Conservation (phyloP, 2,888 invertebrate species). For the Myathropa florea region DNA sequence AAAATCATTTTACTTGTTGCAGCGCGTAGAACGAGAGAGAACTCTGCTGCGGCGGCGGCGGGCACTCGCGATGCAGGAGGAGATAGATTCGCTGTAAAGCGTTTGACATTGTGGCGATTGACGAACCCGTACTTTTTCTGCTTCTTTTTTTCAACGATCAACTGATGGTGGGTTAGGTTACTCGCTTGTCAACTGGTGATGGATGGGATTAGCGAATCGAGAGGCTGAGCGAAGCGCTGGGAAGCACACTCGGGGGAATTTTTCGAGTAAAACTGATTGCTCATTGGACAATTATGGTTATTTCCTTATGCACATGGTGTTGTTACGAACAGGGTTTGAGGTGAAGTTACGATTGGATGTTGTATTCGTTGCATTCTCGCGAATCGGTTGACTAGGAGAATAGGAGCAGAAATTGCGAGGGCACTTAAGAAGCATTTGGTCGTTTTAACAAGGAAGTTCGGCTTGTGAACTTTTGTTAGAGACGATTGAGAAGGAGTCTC, state of each 20-base stretch:
- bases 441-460: no score
- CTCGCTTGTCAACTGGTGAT: neutral
- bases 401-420: no score
- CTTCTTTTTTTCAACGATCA: constrained; percentile 1
- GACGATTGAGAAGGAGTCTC: no score
- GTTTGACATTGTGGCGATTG: constrained; percentile 64
- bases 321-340: no score
- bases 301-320: no score
- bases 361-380: no score
- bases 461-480: no score
- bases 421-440: no score
- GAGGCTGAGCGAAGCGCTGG: neutral
- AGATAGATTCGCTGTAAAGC: constrained; percentile 27
- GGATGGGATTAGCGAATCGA: neutral
- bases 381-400: no score
- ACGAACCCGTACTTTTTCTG: constrained; percentile 56
- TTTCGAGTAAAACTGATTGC: neutral
- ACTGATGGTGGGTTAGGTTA: neutral
- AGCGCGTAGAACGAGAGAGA: neutral
- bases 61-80: constrained; percentile 37
- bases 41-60: neutral
- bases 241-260: neutral
- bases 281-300: neutral
- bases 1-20: constrained; percentile 42
- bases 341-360: no score